Evolutionary conservation across 2,888 invertebrate species (phyloP).

Genomic region (Aplocera efformata): DNA sequence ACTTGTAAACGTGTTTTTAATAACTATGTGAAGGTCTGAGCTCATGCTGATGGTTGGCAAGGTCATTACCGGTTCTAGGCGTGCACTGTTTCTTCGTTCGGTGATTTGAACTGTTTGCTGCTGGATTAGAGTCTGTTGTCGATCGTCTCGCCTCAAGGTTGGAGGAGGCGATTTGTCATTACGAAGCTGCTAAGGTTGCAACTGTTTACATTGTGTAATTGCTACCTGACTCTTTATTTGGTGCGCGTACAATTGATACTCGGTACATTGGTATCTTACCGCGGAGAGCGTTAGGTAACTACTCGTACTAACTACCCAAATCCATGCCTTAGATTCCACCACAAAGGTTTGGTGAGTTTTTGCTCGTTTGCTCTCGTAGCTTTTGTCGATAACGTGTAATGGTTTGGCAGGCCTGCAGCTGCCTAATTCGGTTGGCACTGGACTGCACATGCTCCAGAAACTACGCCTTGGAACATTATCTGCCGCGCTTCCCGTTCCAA

Average conservation of each 20-base stretch:
- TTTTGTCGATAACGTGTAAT: slow-evolving; percentile 17
- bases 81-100: slow-evolving; percentile 9
- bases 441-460: slow-evolving; percentile 6
- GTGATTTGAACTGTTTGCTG: slow-evolving; percentile 34
- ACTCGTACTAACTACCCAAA: too few relatives aligned
- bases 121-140: slow-evolving; percentile 44
- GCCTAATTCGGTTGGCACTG: slow-evolving; percentile 20
- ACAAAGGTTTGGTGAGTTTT: neutral
- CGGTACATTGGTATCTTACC: neutral
- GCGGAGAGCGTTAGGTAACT: neutral
- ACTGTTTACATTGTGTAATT: slow-evolving; percentile 42
- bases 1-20: slow-evolving; percentile 32
- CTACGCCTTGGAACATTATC: slow-evolving; percentile 1
- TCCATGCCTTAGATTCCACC: neutral
- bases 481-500: slow-evolving; percentile 5
- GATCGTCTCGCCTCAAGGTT: slow-evolving; percentile 49
- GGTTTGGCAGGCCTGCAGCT: slow-evolving; percentile 17
- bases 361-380: slow-evolving; percentile 6
- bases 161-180: slow-evolving; percentile 45
- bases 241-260: slow-evolving; percentile 21
- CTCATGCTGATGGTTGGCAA: slow-evolving; percentile 52
- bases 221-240: slow-evolving; percentile 19
- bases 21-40: slow-evolving; percentile 53
- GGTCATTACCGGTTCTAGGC: slow-evolving; percentile 54
- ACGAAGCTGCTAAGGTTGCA: slow-evolving; percentile 34